Evolutionary conservation across 2,113 vertebrate species (phyloP).

Genomic region (Cololabis saira): DNA sequence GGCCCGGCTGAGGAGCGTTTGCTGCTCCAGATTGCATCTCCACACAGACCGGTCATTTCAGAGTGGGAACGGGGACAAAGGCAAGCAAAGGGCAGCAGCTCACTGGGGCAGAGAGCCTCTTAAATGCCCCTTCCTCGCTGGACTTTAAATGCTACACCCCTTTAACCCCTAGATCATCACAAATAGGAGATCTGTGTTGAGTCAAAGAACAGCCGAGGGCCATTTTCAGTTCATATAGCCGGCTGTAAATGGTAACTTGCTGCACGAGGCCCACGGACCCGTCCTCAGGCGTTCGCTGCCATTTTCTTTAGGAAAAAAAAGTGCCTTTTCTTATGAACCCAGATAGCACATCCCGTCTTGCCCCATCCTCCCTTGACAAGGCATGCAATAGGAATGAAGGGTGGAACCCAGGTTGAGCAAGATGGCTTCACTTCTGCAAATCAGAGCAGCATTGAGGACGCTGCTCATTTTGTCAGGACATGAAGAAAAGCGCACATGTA

Average conservation of each 20-base stretch:
- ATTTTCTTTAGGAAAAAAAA: conserved; percentile 49
- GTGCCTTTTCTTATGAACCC: conserved; percentile 40
- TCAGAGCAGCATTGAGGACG: conserved; percentile 19
- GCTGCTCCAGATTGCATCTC: conserved; percentile 61
- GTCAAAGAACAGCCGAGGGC: conserved; percentile 24
- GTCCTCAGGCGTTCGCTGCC: conserved; percentile 52
- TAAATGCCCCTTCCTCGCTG: conserved; percentile 38
- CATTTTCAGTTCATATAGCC: conserved; percentile 31
- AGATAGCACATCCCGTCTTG: conserved; percentile 57
- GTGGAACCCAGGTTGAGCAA: conserved; percentile 76
- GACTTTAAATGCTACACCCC: conserved; percentile 47
- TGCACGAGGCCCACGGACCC: conserved; percentile 40
- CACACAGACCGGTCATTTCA: conserved; percentile 57
- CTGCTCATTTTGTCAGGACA: conserved; percentile 6
- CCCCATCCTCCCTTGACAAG: conserved; percentile 59
- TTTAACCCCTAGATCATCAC: conserved; percentile 44
- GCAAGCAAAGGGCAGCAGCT: conserved; percentile 68
- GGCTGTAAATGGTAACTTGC: conserved; percentile 26
- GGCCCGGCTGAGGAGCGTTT: conserved; percentile 41
- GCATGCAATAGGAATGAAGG: conserved; percentile 72
- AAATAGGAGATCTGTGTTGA: conserved; percentile 2
- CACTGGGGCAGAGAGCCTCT: conserved; percentile 40
- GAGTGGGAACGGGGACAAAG: conserved; percentile 64
- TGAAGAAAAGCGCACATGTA: conserved; percentile 17
- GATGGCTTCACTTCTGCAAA: conserved; percentile 76